A percentile compares a stretch with the other conserved stretches of the same genome.
Evolutionary conservation across 2,113 vertebrate genomes (phyloP).

Genomic region (Apteryx owenii): DNA sequence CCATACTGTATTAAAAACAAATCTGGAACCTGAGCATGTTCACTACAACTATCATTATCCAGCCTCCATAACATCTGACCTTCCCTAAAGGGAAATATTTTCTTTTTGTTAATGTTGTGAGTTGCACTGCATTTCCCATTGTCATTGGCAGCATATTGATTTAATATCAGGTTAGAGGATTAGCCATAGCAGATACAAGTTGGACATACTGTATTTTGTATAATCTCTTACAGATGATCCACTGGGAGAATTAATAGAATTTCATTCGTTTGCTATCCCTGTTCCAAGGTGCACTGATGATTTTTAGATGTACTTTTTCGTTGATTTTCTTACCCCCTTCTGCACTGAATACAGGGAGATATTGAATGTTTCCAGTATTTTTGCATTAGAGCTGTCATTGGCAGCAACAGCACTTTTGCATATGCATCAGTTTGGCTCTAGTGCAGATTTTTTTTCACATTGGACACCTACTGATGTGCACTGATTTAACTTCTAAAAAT

Average conservation of each 20-base stretch:
- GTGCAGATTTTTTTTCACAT: slow-evolving; percentile 52
- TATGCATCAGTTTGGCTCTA: slow-evolving; percentile 72
- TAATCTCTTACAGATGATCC: slow-evolving; percentile 46
- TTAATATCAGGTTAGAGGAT: slow-evolving; percentile 66
- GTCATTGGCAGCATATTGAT: slow-evolving; percentile 56
- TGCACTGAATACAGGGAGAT: slow-evolving; percentile 1
- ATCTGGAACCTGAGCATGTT: slow-evolving; percentile 31
- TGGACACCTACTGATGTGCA: slow-evolving; percentile 72
- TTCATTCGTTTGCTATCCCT: slow-evolving; percentile 36
- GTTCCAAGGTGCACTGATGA: slow-evolving; percentile 46
- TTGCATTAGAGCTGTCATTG: slow-evolving; percentile 60
- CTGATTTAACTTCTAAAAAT: slow-evolving; percentile 78
- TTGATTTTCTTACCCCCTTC: slow-evolving; percentile 34
- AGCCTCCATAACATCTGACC: slow-evolving; percentile 25
- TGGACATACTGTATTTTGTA: slow-evolving; percentile 53
- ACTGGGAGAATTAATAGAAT: slow-evolving; percentile 61
- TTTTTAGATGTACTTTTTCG: slow-evolving; percentile 38
- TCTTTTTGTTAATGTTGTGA: slow-evolving; percentile 15
- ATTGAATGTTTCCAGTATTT: slow-evolving; percentile 61
- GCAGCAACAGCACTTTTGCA: slow-evolving; percentile 61
- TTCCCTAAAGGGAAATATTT: slow-evolving; percentile 44
- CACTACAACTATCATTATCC: slow-evolving; percentile 24
- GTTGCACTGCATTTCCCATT: slow-evolving; percentile 37
- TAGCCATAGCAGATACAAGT: neutral
- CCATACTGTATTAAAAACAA: slow-evolving; percentile 25